These are phyloP conservation scores for Pilophorus perplexus DNA, from an alignment of 2,888 invertebrate species.

Conservation along the genomic window DNA sequence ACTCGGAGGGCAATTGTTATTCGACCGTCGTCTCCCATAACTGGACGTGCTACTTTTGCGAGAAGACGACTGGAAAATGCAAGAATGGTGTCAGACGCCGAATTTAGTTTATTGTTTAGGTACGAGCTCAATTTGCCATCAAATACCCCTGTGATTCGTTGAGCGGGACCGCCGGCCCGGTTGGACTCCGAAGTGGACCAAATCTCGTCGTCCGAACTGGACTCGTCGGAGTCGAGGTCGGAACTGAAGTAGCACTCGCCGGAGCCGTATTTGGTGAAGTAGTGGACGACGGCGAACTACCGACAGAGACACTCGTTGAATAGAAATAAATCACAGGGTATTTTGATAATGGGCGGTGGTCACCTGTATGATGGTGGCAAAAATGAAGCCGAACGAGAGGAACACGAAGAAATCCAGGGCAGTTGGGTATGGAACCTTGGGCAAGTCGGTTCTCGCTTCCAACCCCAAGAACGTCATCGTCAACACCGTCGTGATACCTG, in stretches of 20 bases:
- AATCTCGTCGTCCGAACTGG: constrained; percentile 58
- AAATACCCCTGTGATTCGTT: constrained; percentile 25
- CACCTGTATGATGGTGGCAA: constrained; percentile 74
- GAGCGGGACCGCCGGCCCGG: neutral
- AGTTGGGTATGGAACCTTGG: constrained; percentile 83
- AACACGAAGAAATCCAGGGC: constrained; percentile 81
- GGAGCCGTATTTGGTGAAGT: constrained; percentile 79
- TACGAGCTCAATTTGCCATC: neutral
- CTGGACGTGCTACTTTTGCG: constrained; percentile 33
- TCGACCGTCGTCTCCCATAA: constrained; percentile 36
- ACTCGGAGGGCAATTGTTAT: constrained; percentile 35
- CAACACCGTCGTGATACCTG: constrained; percentile 77
- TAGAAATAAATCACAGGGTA: neutral
- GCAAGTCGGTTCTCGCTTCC: constrained; percentile 75
- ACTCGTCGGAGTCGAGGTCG: constrained; percentile 62
- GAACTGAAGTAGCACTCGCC: constrained; percentile 73
- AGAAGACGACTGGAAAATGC: constrained; percentile 28
- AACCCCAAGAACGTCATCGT: constrained; percentile 81
- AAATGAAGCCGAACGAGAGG: constrained; percentile 74
- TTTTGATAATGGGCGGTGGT: neutral
- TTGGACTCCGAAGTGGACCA: constrained; percentile 46
- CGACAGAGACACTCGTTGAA: constrained; percentile 45
- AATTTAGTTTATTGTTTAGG: neutral
- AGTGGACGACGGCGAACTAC: constrained; percentile 79
- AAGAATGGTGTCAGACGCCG: too few relatives aligned